These are phyloP conservation scores for Gambelia wislizenii DNA, from an alignment of 2,797 vertebrate species.

Conservation along the genomic window DNA sequence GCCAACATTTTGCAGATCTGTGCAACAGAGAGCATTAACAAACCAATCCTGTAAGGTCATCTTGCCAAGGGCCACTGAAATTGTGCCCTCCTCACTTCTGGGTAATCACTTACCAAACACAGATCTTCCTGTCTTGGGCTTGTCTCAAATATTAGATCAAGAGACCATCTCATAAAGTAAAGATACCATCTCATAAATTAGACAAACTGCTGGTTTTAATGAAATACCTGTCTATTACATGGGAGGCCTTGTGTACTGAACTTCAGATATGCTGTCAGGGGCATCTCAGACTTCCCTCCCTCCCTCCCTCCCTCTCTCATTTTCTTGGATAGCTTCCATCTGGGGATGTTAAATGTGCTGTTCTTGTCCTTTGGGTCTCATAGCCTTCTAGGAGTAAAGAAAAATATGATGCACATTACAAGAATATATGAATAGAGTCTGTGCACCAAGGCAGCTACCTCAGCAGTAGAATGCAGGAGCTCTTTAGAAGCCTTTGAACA, in stretches of 20 bases:
- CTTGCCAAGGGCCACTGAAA: neutral
- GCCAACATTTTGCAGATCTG: neutral
- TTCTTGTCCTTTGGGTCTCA: constrained; percentile 22
- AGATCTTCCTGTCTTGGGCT: neutral
- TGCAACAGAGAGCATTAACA: neutral
- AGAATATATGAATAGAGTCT: constrained; percentile 11
- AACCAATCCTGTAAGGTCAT: neutral
- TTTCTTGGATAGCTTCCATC: constrained; percentile 1
- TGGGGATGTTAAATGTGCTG: constrained; percentile 7
- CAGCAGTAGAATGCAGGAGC: neutral
- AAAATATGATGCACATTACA: constrained; percentile 4
- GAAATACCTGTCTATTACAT: constrained; percentile 20
- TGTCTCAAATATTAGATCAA: neutral
- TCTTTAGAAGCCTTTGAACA: neutral
- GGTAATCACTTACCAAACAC: neutral
- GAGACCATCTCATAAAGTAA: neutral
- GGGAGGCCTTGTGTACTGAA: constrained; percentile 9
- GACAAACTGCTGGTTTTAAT: constrained; percentile 2
- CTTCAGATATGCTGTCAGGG: constrained; percentile 2
- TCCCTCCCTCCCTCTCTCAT: neutral
- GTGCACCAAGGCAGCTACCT: neutral
- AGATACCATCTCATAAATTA: constrained; percentile 4
- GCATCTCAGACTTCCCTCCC: neutral
- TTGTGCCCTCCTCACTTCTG: neutral
- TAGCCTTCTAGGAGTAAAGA: constrained; percentile 29